phyloP scores from a whole-genome alignment of 2,797 vertebrate species.

The Scarus forsteni region DNA sequence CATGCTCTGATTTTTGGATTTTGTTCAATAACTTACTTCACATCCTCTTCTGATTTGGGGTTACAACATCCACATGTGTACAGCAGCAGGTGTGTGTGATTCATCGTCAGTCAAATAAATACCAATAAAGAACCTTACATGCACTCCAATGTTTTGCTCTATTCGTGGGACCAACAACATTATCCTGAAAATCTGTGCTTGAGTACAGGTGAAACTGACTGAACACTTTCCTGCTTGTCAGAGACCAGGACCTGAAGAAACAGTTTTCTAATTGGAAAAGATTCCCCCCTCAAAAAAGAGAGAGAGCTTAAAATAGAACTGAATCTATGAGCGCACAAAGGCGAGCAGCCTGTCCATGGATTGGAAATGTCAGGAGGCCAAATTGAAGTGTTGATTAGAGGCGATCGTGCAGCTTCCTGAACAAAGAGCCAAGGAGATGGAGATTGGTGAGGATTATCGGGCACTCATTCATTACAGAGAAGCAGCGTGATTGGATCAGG shows the following conservation, averaged over 20 bases:
- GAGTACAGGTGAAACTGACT: neutral
- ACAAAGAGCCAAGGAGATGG: constrained; percentile 56
- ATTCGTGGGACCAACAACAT: neutral
- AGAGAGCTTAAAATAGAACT: constrained; percentile 50
- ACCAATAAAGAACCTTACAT: no score
- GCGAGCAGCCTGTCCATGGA: constrained; percentile 41
- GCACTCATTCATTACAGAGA: constrained; percentile 51
- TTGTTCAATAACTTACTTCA: constrained; percentile 4
- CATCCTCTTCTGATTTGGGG: constrained; percentile 5
- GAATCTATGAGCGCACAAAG: constrained; percentile 46
- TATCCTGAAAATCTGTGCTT: no score
- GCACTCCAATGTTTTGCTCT: no score
- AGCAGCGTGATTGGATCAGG: constrained; percentile 43
- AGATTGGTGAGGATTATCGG: constrained; percentile 51
- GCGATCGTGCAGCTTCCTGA: constrained; percentile 43
- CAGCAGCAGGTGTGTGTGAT: constrained; percentile 1
- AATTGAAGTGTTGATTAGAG: constrained; percentile 72
- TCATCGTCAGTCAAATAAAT: constrained; percentile 4
- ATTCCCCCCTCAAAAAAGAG: constrained; percentile 22
- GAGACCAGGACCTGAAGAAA: constrained; percentile 6
- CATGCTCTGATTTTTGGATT: constrained; percentile 10
- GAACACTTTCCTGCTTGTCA: no score
- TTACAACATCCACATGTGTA: constrained; percentile 9
- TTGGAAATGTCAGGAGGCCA: constrained; percentile 60
- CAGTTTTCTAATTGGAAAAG: constrained; percentile 32